Percentiles rank a stretch among this genome's conserved stretches.
Conservation (phyloP, 2,888 invertebrate species). For the Oscheius sp. region DNA sequence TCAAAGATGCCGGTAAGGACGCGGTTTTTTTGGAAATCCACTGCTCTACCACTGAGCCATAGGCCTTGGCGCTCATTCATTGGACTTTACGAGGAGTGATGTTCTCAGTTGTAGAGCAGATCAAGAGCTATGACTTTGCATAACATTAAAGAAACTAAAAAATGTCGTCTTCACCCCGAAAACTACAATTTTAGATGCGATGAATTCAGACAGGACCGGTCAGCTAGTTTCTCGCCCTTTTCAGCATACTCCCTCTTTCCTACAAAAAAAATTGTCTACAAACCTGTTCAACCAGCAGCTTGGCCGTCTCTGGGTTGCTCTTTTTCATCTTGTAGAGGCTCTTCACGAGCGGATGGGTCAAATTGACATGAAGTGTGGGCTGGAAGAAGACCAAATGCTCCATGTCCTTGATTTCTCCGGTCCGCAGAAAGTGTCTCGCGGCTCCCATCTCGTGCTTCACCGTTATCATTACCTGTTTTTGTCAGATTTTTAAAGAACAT, state of each 20-base stretch:
- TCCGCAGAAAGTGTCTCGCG: conserved; percentile 91
- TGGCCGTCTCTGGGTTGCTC: conserved; percentile 85
- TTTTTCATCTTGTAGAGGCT: conserved; percentile 83
- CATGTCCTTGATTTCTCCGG: conserved; percentile 76
- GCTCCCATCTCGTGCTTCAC: conserved; percentile 91
- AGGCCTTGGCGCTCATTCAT: no score
- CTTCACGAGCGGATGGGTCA: conserved; percentile 89
- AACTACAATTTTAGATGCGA: no score
- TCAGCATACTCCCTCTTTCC: no score
- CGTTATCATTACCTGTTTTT: conserved; percentile 83
- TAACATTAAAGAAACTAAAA: no score
- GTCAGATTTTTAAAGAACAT: no score
- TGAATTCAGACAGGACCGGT: neutral
- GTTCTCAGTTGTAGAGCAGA: no score
- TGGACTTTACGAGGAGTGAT: no score
- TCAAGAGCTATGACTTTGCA: no score
- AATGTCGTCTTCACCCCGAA: no score
- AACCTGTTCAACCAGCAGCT: conserved; percentile 86
- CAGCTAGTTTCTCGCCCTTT: neutral
- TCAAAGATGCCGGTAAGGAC: no score
- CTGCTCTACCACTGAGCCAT: no score
- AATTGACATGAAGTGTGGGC: conserved; percentile 92
- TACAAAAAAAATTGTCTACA: neutral
- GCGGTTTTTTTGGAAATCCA: no score
- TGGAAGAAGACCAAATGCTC: conserved; percentile 80